These are phyloP conservation scores for Solenopsis fugax DNA, from an alignment of 1,140 invertebrate genomes.

Conservation along the genomic window DNA sequence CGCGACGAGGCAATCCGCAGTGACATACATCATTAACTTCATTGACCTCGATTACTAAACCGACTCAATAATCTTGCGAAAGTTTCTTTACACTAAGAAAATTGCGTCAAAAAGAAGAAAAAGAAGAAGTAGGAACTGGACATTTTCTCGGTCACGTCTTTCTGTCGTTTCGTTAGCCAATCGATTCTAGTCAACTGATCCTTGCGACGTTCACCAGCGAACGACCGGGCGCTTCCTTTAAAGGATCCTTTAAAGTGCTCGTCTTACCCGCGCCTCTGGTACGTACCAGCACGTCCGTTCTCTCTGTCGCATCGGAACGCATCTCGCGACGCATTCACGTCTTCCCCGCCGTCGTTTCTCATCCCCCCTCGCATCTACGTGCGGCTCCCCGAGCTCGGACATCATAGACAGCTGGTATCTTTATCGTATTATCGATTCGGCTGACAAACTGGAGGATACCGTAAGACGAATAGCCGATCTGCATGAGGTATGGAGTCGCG, in stretches of 20 bases:
- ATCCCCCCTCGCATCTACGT: constrained; percentile 8
- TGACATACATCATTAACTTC: background rate
- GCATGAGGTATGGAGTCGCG: constrained; percentile 83
- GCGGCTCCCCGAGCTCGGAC: constrained; percentile 63
- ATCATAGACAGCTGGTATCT: constrained; percentile 84
- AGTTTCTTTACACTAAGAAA: background rate
- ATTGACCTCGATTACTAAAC: background rate
- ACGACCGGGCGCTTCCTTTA: constrained; percentile 81
- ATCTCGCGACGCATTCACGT: constrained; percentile 36
- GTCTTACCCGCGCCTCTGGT: constrained; percentile 48
- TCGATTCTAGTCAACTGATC: constrained; percentile 59
- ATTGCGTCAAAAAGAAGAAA: background rate
- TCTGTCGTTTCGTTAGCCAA: constrained; percentile 72
- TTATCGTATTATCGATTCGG: constrained; percentile 85
- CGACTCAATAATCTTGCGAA: background rate
- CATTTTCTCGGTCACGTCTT: background rate
- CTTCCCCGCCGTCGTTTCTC: background rate
- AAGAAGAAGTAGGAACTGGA: background rate
- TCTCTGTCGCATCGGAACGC: constrained; percentile 40
- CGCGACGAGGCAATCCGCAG: background rate
- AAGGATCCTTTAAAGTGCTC: constrained; percentile 73
- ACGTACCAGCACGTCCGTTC: constrained; percentile 63
- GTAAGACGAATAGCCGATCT: constrained; percentile 85
- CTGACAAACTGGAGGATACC: constrained; percentile 85
- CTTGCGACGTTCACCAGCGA: constrained; percentile 73